Conservation (phyloP, 2,888 invertebrate genomes). For the Cinara cedri region DNA sequence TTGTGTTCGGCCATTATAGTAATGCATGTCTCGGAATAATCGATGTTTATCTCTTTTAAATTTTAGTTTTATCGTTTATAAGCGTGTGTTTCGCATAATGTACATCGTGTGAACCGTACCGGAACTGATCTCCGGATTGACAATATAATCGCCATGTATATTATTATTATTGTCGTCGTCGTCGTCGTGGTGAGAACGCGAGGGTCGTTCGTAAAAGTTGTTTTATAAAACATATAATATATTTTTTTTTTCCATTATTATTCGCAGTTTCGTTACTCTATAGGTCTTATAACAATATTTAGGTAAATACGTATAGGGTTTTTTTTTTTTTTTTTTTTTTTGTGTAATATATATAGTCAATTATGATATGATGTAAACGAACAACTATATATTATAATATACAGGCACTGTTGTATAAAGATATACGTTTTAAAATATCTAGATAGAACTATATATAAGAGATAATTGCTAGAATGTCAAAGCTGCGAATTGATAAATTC, state of each 20-base stretch:
- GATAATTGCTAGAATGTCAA: too few species aligned
- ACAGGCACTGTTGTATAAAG: too few species aligned
- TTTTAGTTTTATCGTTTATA: conserved; percentile 34
- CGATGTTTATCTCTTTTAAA: conserved; percentile 54
- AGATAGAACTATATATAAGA: too few species aligned
- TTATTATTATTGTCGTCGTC: conserved; percentile 18
- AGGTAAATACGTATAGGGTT: too few species aligned
- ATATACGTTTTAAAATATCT: too few species aligned
- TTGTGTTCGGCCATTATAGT: conserved; percentile 40
- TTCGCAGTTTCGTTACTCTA: conserved; percentile 12
- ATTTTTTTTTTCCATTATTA: conserved; percentile 5
- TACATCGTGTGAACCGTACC: conserved; percentile 45
- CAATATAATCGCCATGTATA: conserved; percentile 48
- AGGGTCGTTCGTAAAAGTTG: background rate
- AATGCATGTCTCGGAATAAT: conserved; percentile 39
- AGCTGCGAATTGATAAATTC: too few species aligned
- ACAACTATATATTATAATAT: too few species aligned
- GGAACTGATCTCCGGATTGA: conserved; percentile 40
- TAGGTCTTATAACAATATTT: background rate
- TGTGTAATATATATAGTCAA: too few species aligned
- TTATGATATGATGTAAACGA: too few species aligned
- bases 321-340: too few species aligned
- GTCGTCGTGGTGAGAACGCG: background rate
- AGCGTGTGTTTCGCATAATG: conserved; percentile 18
- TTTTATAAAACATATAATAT: background rate